A percentile compares a stretch with the other conserved stretches of the same genome.
These are phyloP conservation scores for Elaphurus davidianus DNA, from an alignment of 2,113 vertebrate species.

Conservation along the genomic window DNA sequence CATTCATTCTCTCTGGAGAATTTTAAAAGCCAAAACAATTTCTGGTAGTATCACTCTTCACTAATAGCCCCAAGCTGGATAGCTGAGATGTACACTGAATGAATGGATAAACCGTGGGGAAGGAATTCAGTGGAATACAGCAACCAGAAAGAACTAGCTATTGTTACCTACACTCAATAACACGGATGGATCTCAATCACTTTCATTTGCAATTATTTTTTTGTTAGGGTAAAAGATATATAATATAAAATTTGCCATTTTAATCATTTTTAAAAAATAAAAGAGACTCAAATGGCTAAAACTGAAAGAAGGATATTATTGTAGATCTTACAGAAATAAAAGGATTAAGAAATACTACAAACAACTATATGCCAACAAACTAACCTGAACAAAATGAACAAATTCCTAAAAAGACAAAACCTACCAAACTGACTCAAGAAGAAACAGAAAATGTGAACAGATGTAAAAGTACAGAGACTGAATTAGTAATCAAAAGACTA, in stretches of 20 bases:
- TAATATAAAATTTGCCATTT: neutral
- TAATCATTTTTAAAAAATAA: neutral
- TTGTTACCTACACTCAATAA: neutral
- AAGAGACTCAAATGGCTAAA: neutral
- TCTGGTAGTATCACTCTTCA: neutral
- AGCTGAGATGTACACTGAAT: neutral
- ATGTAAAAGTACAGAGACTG: neutral
- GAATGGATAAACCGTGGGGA: neutral
- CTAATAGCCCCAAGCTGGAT: neutral
- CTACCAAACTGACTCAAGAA: neutral
- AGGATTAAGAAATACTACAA: neutral
- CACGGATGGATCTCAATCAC: neutral
- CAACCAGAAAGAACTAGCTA: neutral
- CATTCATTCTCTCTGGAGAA: neutral
- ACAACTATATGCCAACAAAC: neutral
- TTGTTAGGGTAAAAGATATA: neutral
- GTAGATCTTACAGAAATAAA: neutral
- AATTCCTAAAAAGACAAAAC: neutral
- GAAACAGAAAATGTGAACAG: neutral
- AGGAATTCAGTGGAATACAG: neutral
- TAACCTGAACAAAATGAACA: neutral
- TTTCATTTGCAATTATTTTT: neutral
- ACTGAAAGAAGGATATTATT: neutral
- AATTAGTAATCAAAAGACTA: neutral
- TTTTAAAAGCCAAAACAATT: neutral